Base-by-base conservation (phyloP, 2,113 vertebrate species). In the Eublepharis macularius region DNA sequence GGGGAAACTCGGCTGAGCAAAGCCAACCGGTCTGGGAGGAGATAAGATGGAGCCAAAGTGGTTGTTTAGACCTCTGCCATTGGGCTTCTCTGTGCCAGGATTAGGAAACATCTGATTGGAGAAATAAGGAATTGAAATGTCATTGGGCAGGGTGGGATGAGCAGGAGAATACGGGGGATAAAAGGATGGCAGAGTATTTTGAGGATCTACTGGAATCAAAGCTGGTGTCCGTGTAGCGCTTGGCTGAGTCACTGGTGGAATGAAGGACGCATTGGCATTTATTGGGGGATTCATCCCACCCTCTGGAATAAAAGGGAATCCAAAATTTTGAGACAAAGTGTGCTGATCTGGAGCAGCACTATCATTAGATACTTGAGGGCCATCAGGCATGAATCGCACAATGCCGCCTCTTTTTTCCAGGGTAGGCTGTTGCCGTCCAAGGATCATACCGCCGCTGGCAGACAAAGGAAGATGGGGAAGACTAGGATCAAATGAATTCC, bases 91-190 rank as follows among this genome's bases (percentile, higher is more conserved):
- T 0, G 98, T 96, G 87, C 96, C 97, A 16, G 98, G 98, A 95
- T 98, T 99, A 49, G 98, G 97, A 94, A 99, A 99, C 98, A 99
- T 99, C 84, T 99, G 99, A 92, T 99, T 99, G 78, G 99, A 96
- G 89, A 99, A 99, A 91, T 99, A 99, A 82, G 98, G 98, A 69
- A 99, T 96, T 11, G 98, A 98, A 92, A 99, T 98, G 82, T 99
- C 99, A 43, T 98, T 98, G 90, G 99, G 96, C 65, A 99, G 97
- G 86, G 97, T 98, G 57, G 99, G 99, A 88, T 99, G 99, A 34
- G 99, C 98, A n/a, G 99, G 98, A 49, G 98, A 99, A 87, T 99
- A 99, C 0, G 98, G 97, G 0, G 99, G 97, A 80, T 99, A 99
- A 91, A 99, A 99, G 39, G 99, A 99, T 2, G 99, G 97, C 36